phyloP scores from a whole-genome alignment of 2,888 invertebrate genomes.

The Hirtodrosophila histrioides region DNA sequence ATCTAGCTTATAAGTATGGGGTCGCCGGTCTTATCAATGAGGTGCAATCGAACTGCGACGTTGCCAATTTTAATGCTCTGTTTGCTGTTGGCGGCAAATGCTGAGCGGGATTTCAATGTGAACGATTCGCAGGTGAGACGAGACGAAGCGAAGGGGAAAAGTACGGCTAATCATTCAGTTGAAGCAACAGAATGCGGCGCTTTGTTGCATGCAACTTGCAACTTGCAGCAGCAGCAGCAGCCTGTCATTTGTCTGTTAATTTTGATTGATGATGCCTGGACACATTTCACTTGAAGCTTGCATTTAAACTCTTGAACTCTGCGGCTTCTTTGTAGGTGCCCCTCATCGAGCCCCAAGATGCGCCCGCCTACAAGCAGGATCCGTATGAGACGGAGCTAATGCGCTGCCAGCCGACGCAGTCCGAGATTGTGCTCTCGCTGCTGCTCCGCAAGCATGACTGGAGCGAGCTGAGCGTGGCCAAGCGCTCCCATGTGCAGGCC shows the following conservation, averaged over 20 bases:
- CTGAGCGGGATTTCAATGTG: slow-evolving; percentile 83
- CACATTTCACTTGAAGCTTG: slow-evolving; percentile 56
- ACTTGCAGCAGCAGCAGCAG: slow-evolving; percentile 7
- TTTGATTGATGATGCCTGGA: slow-evolving; percentile 74
- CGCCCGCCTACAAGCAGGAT: slow-evolving; percentile 75
- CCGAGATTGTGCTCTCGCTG: slow-evolving; percentile 83
- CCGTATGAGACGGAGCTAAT: slow-evolving; percentile 80
- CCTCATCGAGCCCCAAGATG: slow-evolving; percentile 80
- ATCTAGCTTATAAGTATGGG: slow-evolving; percentile 40
- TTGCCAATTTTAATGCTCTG: slow-evolving; percentile 50
- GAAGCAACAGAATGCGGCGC: slow-evolving; percentile 24
- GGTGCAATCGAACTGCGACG: slow-evolving; percentile 45
- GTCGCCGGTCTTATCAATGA: slow-evolving; percentile 52
- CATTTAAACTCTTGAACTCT: slow-evolving; percentile 27
- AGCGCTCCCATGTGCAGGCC: slow-evolving; percentile 80
- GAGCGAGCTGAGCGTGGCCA: slow-evolving; percentile 79
- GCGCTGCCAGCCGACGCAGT: slow-evolving; percentile 80
- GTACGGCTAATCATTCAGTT: not conserved
- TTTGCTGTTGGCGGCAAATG: slow-evolving; percentile 52
- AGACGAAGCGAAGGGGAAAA: not conserved
- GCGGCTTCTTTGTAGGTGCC: slow-evolving; percentile 69
- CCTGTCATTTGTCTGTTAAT: slow-evolving; percentile 63
- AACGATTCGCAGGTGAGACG: slow-evolving; percentile 83
- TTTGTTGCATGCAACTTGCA: slow-evolving; percentile 1
- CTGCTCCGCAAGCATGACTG: slow-evolving; percentile 82